Evolutionary conservation across 2,888 invertebrate species (phyloP).

Genomic region (Aphidius colemani): DNA sequence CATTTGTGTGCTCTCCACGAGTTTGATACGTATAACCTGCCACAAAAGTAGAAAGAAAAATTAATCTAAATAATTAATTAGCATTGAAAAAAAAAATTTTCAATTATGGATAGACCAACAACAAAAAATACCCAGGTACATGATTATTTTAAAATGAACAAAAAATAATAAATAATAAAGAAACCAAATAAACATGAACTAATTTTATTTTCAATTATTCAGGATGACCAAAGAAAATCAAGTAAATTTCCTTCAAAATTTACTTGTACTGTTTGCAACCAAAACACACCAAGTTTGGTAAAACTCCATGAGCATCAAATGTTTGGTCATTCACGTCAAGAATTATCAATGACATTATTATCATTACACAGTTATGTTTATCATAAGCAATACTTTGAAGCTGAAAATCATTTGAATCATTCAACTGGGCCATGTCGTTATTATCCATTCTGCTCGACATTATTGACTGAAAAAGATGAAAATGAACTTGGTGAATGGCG

Average conservation of each 20-base stretch:
- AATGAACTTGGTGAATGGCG: not conserved
- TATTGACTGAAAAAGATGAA: not conserved
- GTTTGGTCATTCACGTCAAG: conserved; percentile 42
- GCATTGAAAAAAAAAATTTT: no score
- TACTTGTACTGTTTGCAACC: conserved; percentile 46
- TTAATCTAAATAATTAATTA: no score
- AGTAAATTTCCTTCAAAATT: conserved; percentile 24
- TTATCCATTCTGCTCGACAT: conserved; percentile 9
- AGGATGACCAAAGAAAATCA: no score
- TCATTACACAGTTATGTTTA: conserved; percentile 37
- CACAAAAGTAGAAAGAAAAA: no score
- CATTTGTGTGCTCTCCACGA: not conserved
- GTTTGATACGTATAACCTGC: no score
- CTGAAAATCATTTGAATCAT: not conserved
- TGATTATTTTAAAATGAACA: no score
- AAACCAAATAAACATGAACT: no score
- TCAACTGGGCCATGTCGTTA: not conserved
- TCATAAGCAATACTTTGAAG: conserved; percentile 18
- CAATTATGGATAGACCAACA: no score
- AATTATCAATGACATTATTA: conserved; percentile 45
- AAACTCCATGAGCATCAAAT: conserved; percentile 48
- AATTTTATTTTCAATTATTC: no score
- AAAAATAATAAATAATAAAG: no score
- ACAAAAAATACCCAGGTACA: no score
- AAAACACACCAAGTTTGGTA: conserved; percentile 35